A percentile compares a stretch with the other conserved stretches of the same genome.
Evolutionary conservation across 2,113 vertebrate species (phyloP).

Genomic region (Chlamydotis undulata): DNA sequence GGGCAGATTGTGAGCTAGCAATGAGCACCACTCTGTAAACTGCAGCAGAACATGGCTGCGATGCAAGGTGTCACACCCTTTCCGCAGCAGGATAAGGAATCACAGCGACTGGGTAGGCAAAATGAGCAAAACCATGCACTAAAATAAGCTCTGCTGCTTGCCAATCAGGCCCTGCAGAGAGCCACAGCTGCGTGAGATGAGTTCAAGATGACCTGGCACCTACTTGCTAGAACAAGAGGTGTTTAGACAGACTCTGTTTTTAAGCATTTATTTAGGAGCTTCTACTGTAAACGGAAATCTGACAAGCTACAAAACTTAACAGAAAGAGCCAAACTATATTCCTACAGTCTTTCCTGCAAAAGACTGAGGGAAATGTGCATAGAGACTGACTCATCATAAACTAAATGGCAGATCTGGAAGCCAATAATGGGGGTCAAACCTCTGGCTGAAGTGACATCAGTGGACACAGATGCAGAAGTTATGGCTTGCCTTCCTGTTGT

Average conservation of each 20-base stretch:
- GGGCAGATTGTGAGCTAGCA: neutral
- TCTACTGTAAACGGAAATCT: neutral
- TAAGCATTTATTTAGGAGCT: neutral
- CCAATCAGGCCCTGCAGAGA: fast-evolving
- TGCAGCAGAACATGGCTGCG: neutral
- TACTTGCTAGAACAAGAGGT: neutral
- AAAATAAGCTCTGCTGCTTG: neutral
- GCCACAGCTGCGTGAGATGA: neutral
- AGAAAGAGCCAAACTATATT: neutral
- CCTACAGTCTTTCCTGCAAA: neutral
- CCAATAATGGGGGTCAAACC: neutral
- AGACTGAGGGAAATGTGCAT: neutral
- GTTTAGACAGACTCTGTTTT: neutral
- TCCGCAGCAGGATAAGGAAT: neutral
- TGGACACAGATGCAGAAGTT: neutral
- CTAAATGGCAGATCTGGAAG: neutral
- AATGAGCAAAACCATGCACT: neutral
- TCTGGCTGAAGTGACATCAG: neutral
- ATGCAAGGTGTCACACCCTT: neutral
- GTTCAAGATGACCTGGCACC: neutral
- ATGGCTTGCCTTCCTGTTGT: neutral
- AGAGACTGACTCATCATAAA: neutral
- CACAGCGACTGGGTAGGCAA: neutral
- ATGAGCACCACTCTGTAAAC: neutral
- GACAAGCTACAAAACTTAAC: neutral